Percentiles rank a stretch among this genome's conserved stretches.
Evolutionary conservation across 2,113 vertebrate species (phyloP).

Genomic region (Zootoca vivipara): DNA sequence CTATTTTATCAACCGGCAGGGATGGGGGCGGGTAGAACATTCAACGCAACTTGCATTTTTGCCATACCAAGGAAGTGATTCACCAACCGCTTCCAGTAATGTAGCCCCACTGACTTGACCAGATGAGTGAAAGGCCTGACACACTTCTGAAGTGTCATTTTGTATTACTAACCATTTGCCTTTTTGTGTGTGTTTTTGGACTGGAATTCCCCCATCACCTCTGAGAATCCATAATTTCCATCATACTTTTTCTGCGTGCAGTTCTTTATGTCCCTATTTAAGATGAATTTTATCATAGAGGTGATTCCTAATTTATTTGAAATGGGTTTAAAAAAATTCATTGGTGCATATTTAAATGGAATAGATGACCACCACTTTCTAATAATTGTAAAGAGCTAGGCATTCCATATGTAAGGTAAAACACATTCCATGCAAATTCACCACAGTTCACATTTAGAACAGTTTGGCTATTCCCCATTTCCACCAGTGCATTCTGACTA

Average conservation of each 20-base stretch:
- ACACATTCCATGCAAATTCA: neutral
- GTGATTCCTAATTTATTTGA: neutral
- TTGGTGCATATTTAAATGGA: neutral
- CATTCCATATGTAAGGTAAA: neutral
- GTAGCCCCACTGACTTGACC: neutral
- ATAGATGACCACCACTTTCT: neutral
- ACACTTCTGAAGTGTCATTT: neutral
- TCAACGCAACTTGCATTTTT: conserved; percentile 2
- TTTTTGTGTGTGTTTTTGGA: neutral
- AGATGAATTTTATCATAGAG: neutral
- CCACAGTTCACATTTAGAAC: fast-evolving
- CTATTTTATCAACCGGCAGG: neutral
- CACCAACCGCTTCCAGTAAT: conserved; percentile 4
- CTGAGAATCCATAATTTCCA: conserved; percentile 22
- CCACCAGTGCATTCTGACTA: neutral
- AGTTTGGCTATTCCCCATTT: neutral
- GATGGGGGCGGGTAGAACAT: neutral
- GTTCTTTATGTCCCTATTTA: neutral
- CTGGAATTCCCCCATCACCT: too few relatives aligned
- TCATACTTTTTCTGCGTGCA: neutral
- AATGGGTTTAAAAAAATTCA: neutral
- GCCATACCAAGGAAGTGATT: neutral
- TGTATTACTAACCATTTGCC: neutral
- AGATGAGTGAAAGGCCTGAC: neutral
- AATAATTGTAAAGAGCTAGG: neutral